A percentile compares a stretch with the other conserved stretches of the same genome.
Evolutionary conservation across 2,113 vertebrate species (phyloP).

Genomic region (Neomonachus schauinslandi): DNA sequence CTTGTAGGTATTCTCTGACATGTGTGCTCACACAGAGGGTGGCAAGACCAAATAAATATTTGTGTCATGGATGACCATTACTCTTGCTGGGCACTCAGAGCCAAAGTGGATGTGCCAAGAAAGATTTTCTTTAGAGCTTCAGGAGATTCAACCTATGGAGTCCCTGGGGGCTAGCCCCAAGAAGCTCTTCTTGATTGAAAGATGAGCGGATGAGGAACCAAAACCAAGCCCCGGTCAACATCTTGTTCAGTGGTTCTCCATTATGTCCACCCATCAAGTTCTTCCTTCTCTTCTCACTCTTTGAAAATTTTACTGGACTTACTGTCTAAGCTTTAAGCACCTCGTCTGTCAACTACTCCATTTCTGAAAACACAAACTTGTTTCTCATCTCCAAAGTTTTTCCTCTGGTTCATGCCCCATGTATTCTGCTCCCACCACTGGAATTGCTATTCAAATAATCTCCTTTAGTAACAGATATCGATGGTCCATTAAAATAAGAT

Average conservation of each 20-base stretch:
- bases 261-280: background rate
- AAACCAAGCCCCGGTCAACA: background rate
- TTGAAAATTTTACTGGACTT: background rate
- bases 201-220: background rate
- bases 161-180: background rate
- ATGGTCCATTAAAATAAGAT: background rate
- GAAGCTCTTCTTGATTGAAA: background rate
- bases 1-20: background rate
- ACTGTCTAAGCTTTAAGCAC: background rate
- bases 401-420: background rate
- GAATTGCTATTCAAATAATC: background rate
- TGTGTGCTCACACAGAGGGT: background rate
- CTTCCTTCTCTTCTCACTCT: background rate
- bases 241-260: background rate
- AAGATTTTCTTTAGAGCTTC: background rate
- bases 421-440: background rate
- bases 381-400: background rate
- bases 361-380: background rate
- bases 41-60: background rate
- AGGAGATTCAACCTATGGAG: background rate
- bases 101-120: background rate
- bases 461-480: background rate
- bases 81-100: background rate
- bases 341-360: background rate
- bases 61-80: background rate